Evolutionary conservation across 2,113 vertebrate genomes (phyloP).

Genomic region (Lanius collurio): DNA sequence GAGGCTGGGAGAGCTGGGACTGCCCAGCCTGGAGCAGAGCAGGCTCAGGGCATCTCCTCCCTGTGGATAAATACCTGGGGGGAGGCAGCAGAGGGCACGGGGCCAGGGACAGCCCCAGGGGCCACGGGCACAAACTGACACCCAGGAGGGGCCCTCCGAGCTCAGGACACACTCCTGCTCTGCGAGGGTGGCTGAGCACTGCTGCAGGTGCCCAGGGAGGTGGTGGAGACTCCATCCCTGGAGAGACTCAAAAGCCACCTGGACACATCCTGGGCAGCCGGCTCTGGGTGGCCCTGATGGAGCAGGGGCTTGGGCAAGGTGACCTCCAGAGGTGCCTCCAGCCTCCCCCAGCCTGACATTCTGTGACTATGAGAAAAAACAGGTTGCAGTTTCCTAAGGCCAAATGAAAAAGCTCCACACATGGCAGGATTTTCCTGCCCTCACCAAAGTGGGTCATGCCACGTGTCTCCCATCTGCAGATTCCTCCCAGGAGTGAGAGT

Average conservation of each 20-base stretch:
- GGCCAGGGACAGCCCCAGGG: not conserved
- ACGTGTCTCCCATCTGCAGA: no score
- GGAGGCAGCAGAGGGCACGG: not conserved
- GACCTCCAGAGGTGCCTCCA: not conserved
- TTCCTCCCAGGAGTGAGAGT: no score
- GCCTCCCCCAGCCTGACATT: not conserved
- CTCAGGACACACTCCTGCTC: not conserved
- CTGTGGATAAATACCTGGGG: not conserved
- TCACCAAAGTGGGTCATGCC: no score
- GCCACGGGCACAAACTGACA: not conserved
- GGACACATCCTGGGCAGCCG: not conserved
- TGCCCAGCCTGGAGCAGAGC: not conserved
- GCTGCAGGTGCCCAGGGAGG: not conserved
- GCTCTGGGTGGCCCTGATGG: not conserved
- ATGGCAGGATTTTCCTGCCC: no score
- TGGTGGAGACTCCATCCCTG: not conserved
- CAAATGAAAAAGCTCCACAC: no score
- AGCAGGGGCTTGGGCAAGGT: not conserved
- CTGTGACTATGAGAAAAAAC: no score
- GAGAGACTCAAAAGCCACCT: not conserved
- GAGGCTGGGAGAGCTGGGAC: not conserved
- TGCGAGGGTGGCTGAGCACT: not conserved
- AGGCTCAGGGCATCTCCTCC: not conserved
- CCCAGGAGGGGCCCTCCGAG: not conserved
- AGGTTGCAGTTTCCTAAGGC: no score